These are phyloP conservation scores for Ataeniobius toweri DNA, from an alignment of 2,797 vertebrate genomes.

Conservation along the genomic window DNA sequence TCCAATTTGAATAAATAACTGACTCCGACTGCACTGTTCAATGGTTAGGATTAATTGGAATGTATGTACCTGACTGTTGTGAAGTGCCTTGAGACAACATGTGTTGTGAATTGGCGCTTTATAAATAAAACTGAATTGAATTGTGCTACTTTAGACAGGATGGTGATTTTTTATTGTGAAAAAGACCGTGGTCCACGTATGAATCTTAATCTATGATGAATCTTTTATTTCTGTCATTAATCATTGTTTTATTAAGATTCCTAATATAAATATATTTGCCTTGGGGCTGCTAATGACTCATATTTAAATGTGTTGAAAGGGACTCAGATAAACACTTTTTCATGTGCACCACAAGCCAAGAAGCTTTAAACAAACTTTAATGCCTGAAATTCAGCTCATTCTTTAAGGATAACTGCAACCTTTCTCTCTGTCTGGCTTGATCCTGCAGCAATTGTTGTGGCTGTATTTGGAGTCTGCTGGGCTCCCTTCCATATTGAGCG, in stretches of 20 bases:
- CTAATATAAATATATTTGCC: not conserved
- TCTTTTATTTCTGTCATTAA: not conserved
- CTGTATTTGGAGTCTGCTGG: constrained; percentile 84
- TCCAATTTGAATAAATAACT: too few species aligned
- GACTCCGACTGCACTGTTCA: too few species aligned
- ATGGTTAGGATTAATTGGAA: too few species aligned
- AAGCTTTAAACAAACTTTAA: not conserved
- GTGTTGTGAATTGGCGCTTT: too few species aligned
- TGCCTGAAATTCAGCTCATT: not conserved
- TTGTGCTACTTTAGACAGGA: not conserved
- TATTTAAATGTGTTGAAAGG: not conserved
- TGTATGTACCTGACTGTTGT: too few species aligned
- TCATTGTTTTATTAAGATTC: not conserved
- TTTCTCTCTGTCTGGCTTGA: constrained; percentile 25
- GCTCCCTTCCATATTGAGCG: constrained; percentile 85
- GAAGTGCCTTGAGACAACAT: too few species aligned
- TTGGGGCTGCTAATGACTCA: not conserved
- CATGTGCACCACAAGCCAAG: not conserved
- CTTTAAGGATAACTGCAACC: not conserved
- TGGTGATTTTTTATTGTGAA: not conserved
- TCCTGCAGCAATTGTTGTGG: constrained; percentile 79
- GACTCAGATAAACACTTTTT: not conserved
- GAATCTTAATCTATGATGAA: not conserved
- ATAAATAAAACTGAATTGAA: too few species aligned
- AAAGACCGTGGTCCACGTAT: not conserved